These are phyloP conservation scores for Cylas formicarius DNA, from an alignment of 1,140 invertebrate species.

Conservation along the genomic window DNA sequence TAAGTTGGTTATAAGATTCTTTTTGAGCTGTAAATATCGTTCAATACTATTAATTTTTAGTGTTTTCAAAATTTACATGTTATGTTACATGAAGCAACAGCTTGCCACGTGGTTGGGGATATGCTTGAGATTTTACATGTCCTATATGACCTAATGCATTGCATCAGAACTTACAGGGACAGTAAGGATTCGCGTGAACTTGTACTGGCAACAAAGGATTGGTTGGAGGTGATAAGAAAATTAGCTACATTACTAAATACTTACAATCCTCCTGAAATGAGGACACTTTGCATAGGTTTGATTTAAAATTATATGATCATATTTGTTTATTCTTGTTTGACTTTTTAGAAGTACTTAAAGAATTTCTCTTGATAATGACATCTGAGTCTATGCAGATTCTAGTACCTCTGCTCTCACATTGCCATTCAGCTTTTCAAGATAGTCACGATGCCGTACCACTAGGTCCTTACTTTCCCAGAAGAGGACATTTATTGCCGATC, in stretches of 20 bases:
- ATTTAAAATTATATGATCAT: background rate
- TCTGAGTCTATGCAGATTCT: conserved; percentile 73
- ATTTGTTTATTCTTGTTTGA: conserved; percentile 12
- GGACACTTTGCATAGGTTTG: conserved; percentile 66
- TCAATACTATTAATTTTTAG: conserved; percentile 40
- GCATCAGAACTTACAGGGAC: conserved; percentile 57
- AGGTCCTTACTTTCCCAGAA: conserved; percentile 66
- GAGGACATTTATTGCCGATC: conserved; percentile 45
- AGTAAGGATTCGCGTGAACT: conserved; percentile 58
- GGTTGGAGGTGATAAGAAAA: conserved; percentile 75
- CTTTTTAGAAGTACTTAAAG: conserved; percentile 70
- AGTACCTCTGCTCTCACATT: conserved; percentile 76
- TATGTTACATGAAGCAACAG: conserved; percentile 90
- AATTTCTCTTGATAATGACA: conserved; percentile 76
- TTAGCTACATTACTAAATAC: conserved; percentile 82
- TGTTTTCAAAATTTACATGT: conserved; percentile 84
- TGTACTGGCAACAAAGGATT: conserved; percentile 68
- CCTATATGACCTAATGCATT: conserved; percentile 63
- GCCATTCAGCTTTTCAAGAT: conserved; percentile 74
- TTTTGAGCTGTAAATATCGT: background rate
- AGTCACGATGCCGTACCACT: conserved; percentile 61
- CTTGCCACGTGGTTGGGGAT: conserved; percentile 77
- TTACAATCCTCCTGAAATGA: conserved; percentile 80
- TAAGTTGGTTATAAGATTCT: conserved; percentile 35
- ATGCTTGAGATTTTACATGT: conserved; percentile 75